Base-by-base conservation (phyloP, 35 echinoderm and acorn worm genomes). In the Diadema setosum region DNA sequence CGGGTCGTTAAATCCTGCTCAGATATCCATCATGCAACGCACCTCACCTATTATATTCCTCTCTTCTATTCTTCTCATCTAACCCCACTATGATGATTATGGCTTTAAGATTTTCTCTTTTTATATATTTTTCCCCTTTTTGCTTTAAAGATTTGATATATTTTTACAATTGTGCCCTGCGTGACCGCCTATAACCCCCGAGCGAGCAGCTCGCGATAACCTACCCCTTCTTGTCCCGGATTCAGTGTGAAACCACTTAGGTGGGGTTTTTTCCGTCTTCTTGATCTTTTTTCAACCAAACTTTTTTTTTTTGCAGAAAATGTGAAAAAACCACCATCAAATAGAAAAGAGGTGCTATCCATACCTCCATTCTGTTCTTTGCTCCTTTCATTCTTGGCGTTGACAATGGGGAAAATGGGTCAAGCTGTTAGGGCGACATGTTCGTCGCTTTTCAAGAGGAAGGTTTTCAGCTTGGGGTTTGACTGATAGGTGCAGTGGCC, bases 221-320 rank as follows among this genome's bases (percentile, higher is more conserved):
- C 37, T 34, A 60, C 30, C 63, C 34, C 73, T 26, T 78, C 40
- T 35, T 78, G 33, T 78, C 73, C 73, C 63, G 4, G 63, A 34
- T 36, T 78, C 44, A 41, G 40, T 78, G 44, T 41, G n/a, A 41
- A 78, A 78, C 73, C 73, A 78, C 73, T 78, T 78, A 78, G 73
- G 25, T 78, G n/a, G n/a, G n/a, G n/a, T n/a, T n/a, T n/a, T n/a
- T n/a, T n/a, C n/a, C n/a, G n/a, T n/a, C n/a, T n/a, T n/a, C n/a
- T n/a, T n/a, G n/a, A n/a, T n/a, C n/a, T n/a, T 41, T 78, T 42
- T 78, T 78, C 40, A 78, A 33, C 33, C 73, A n/a, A 11, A 11
- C 48, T 9, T 52, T n/a, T 52, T 41, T 44, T 78, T 78, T 36
- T 35, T 44, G 21, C 3, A 44, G 15, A 21, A 78, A 44, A 42